A percentile compares a stretch with the other conserved stretches of the same genome.
phyloP scores from a whole-genome alignment of 2,113 vertebrate genomes.

The Misgurnus mizolepis region DNA sequence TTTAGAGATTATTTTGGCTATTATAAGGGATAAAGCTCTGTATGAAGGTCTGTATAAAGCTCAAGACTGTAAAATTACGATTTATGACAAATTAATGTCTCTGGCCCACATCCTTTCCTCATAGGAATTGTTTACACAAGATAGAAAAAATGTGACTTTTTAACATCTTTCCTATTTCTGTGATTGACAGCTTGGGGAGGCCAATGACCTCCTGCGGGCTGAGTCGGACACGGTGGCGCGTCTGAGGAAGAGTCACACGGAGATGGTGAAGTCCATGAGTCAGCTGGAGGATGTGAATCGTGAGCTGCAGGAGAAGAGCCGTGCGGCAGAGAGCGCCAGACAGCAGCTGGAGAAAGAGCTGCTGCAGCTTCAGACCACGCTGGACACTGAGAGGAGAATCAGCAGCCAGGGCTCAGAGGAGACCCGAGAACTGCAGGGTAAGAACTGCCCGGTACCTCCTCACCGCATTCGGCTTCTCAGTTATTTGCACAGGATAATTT shows the following conservation, averaged over 20 bases:
- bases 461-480: neutral
- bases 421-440: conserved; percentile 95
- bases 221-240: conserved; percentile 95
- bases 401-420: conserved; percentile 93
- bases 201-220: conserved; percentile 90
- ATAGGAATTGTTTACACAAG: no score
- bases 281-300: conserved; percentile 90
- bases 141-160: neutral
- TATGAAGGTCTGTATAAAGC: no score
- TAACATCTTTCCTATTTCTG: neutral
- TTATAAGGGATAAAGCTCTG: no score
- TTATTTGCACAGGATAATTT: no score
- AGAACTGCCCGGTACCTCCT: conserved; percentile 15
- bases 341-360: conserved; percentile 91
- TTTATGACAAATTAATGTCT: no score
- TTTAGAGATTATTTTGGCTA: no score
- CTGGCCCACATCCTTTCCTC: no score
- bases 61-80: no score
- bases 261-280: conserved; percentile 87
- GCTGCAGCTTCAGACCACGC: conserved; percentile 87
- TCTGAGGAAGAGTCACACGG: conserved; percentile 90
- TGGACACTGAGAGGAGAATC: conserved; percentile 92
- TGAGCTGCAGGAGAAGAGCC: conserved; percentile 91
- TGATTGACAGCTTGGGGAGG: conserved; percentile 86
- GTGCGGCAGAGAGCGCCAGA: conserved; percentile 78